A percentile compares a stretch with the other conserved stretches of the same genome.
Evolutionary conservation across 1,140 invertebrate species (phyloP).

Genomic region (Rhagoletis pomonella): DNA sequence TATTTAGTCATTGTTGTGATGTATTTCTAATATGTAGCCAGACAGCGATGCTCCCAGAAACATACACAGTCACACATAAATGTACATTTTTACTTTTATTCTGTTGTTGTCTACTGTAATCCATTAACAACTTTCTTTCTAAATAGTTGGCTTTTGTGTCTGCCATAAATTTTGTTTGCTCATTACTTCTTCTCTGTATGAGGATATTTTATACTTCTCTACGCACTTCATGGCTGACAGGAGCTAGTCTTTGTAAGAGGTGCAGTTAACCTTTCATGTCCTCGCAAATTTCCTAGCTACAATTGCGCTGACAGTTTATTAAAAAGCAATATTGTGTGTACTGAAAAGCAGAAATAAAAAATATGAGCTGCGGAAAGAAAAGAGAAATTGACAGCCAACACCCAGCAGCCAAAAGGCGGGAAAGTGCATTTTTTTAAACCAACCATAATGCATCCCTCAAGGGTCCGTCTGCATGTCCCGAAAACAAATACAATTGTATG

Average conservation of each 20-base stretch:
- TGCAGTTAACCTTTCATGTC: conserved; percentile 17
- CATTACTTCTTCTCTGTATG: background rate
- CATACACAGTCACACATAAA: background rate
- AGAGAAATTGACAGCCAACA: background rate
- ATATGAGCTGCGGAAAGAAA: too few species aligned
- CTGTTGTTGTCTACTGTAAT: conserved; percentile 33
- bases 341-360: background rate
- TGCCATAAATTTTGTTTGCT: conserved; percentile 43
- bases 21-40: background rate
- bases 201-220: background rate
- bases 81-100: background rate
- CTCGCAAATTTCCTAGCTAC: background rate
- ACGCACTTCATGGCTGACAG: background rate
- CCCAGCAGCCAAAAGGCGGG: background rate
- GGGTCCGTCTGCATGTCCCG: background rate
- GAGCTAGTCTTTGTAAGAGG: background rate
- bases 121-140: conserved; percentile 39
- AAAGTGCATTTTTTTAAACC: background rate
- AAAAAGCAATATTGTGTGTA: conserved; percentile 51
- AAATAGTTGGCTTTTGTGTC: background rate
- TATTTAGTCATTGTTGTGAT: conserved; percentile 8
- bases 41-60: background rate
- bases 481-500: background rate
- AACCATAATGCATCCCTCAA: background rate
- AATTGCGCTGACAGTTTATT: conserved; percentile 40